Conservation (phyloP, 2,888 invertebrate species). For the Microplitis manilae region DNA sequence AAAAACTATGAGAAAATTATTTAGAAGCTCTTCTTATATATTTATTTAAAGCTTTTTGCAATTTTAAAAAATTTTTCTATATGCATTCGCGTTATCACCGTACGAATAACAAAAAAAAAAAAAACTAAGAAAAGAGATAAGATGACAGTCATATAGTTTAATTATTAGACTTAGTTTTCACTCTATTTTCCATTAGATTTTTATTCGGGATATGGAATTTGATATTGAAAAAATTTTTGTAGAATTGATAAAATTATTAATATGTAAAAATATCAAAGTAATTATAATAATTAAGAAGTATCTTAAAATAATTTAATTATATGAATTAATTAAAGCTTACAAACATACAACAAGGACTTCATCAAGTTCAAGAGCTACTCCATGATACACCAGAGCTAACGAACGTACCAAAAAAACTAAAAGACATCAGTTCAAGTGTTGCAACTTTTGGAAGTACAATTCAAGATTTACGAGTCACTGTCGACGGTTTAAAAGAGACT, state of each 20-base stretch:
- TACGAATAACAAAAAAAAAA: too few relatives aligned
- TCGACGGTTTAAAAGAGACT: slow-evolving; percentile 65
- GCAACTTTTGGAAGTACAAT: slow-evolving; percentile 78
- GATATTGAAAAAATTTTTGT: too few relatives aligned
- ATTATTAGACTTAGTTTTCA: too few relatives aligned
- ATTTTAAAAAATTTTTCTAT: too few relatives aligned
- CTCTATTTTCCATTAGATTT: too few relatives aligned
- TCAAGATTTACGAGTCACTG: slow-evolving; percentile 69
- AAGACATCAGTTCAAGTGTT: slow-evolving; percentile 75
- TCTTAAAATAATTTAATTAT: slow-evolving; percentile 19
- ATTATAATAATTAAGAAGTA: background rate
- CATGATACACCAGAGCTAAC: slow-evolving; percentile 76
- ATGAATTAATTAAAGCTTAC: slow-evolving; percentile 67
- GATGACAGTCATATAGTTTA: too few relatives aligned
- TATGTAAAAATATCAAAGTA: background rate
- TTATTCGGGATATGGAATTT: too few relatives aligned
- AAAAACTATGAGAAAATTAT: too few relatives aligned
- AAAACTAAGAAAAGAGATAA: too few relatives aligned
- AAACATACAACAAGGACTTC: slow-evolving; percentile 71
- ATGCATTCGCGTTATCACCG: too few relatives aligned
- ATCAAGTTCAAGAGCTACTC: slow-evolving; percentile 75
- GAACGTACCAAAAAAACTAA: slow-evolving; percentile 75
- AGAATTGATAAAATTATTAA: background rate
- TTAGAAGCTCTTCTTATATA: too few relatives aligned
- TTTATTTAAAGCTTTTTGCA: too few relatives aligned